Base-by-base conservation (phyloP, 2,888 invertebrate genomes). In the Caenorhabditis parvicauda region DNA sequence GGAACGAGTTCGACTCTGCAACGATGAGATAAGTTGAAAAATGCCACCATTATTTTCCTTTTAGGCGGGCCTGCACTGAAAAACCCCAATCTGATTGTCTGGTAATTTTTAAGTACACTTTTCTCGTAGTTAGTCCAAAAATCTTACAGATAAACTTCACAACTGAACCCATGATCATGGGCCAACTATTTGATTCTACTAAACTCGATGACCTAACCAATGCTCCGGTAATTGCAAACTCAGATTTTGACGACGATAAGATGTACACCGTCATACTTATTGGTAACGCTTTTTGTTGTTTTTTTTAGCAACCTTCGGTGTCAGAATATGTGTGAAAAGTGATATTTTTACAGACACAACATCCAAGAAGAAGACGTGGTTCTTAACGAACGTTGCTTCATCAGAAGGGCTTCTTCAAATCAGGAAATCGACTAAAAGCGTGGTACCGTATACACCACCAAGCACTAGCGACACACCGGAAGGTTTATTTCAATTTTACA, bases 211-310 rank as follows among this genome's bases (percentile, higher is more conserved):
- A 44, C 29, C 44, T 68, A 0, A 59, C 62, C 2, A 54, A 56
- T 27, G 60, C 62, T 3, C 68, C 68, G 22, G 25, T 56, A 0
- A 49, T 68, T 51, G 45, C 57, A 9, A 47, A 54, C 3, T 50
- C 56, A n/a, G 47, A 59, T 22, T 35, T 61, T 3, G 37, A 59
- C 14, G 61, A 69, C 22, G 62, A 66, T 17, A 57, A 59, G 27
- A 50, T 58, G 1, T 69, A 69, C 48, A 64, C 64, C 5, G 48
- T 69, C 27, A 55, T 69, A 27, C 49, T 69, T 2, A 44, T 58
- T 37, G 69, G 69, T 69, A 21, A 24, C 22, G 46, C 17, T 19
- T 41, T 28, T 17, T 38, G 27, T 43, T 32, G 21, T 17, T 5
- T 12, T 38, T 17, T 3, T 43, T 50, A 42, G 50, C n/a, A n/a